These are phyloP conservation scores for Harpalus rubripes DNA, from an alignment of 2,888 invertebrate species.

Conservation along the genomic window DNA sequence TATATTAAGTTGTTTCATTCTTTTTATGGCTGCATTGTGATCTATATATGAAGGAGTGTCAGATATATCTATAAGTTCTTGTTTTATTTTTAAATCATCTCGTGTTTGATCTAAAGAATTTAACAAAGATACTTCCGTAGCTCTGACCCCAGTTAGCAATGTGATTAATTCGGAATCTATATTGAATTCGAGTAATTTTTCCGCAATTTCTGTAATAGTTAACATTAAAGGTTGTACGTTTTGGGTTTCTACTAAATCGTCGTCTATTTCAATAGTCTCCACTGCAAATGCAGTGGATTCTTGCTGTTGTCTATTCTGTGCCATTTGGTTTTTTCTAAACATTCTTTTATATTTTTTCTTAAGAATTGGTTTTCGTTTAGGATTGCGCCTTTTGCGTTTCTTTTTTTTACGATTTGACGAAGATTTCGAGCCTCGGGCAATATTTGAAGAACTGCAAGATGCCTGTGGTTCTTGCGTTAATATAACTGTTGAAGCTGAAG, in stretches of 20 bases:
- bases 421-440: neutral
- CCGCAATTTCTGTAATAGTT: neutral
- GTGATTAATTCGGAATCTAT: neutral
- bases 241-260: neutral
- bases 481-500: neutral
- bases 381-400: too few species aligned
- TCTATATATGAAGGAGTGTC: neutral
- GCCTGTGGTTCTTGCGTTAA: too few species aligned
- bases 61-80: neutral
- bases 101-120: neutral
- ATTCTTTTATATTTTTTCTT: neutral
- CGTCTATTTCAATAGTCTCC: neutral
- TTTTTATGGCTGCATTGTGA: neutral
- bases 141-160: neutral
- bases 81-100: neutral
- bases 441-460: too few species aligned
- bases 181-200: neutral
- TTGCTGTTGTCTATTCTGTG: neutral
- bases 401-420: neutral
- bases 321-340: neutral
- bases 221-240: neutral
- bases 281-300: too few species aligned
- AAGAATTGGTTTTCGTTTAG: neutral
- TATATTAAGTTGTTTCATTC: neutral
- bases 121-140: neutral